A percentile compares a stretch with the other conserved stretches of the same genome.
phyloP scores from a whole-genome alignment of 2,888 invertebrate genomes.

The Coenonympha arcania region DNA sequence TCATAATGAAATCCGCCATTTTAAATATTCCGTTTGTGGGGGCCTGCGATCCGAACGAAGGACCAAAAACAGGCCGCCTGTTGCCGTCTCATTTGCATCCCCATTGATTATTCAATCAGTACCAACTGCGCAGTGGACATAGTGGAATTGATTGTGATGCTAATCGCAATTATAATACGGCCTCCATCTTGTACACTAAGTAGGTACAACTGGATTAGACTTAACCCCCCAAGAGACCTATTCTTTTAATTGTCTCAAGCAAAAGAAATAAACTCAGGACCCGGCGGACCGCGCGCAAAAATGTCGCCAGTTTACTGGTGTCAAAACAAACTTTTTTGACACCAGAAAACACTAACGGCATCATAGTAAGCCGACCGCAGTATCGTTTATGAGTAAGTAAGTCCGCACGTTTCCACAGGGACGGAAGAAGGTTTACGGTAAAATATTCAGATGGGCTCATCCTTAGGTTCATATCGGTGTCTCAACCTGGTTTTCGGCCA shows the following conservation, averaged over 20 bases:
- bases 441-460: too few species aligned
- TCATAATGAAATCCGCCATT: conserved; percentile 19
- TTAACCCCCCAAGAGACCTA: not conserved
- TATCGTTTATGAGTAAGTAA: too few species aligned
- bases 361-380: too few species aligned
- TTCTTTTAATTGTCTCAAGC: not conserved
- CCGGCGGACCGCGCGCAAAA: too few species aligned
- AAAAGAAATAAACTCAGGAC: too few species aligned
- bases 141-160: conserved; percentile 61
- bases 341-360: too few species aligned
- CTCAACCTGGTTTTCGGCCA: too few species aligned
- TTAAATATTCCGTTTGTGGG: conserved; percentile 30
- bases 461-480: too few species aligned
- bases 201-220: not conserved
- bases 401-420: too few species aligned
- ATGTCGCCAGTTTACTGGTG: too few species aligned
- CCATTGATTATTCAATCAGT: conserved; percentile 70
- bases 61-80: conserved; percentile 48
- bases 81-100: conserved; percentile 65
- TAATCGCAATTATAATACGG: conserved; percentile 52
- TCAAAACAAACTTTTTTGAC: too few species aligned
- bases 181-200: conserved; percentile 13
- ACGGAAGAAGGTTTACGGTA: too few species aligned
- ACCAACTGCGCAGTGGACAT: conserved; percentile 39
- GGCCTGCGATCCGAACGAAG: conserved; percentile 26